Base-by-base conservation (phyloP, 2,797 vertebrate species). In the Crypturellus tataupa region DNA sequence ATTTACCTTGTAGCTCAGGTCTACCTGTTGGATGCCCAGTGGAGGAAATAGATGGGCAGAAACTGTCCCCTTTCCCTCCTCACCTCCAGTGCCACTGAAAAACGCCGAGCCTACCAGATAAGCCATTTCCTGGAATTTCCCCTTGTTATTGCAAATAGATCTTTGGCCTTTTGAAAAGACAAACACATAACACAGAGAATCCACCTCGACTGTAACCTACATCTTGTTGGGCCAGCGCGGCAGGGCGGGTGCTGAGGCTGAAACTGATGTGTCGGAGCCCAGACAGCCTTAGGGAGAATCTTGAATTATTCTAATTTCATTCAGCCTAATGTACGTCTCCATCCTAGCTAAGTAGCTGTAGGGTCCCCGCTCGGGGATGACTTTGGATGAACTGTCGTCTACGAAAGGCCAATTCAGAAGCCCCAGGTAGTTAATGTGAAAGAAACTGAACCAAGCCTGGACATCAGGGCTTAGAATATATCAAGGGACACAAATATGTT, bases 401-500 rank as follows among this genome's bases (percentile, higher is more conserved):
- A 63, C 68, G 70, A 87, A 76, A 81, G 17, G 10, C 19, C 75
- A 29, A 55, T 40, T 55, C 21, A 20, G 40, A 23, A 0, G 3
- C 39, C 35, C 1, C 4, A 69, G 49, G 37, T 63, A 78, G 46
- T 68, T 18, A 47, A 15, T 0, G 0, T 62, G 53, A 17, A 59
- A 53, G 63, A 92, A 69, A 35, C 20, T 27, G 60, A 76, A 62
- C 31, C 13, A 44, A 44, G 25, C 33, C 33, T 51, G 55, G 29
- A n/a, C 47, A 64, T 70, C 42, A 77, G 51, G 73, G 40, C 9
- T 78, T 51, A 55, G 20, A 82, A 25, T 33, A 55, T 47, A 44
- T 42, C 47, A 60, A 55, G 58, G 89, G 40, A 60, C 40, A 67
- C n/a, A 82, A 80, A 80, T 94, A 53, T 53, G 40, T 53, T 73